Base-by-base conservation (phyloP, 2,888 invertebrate species). In the Drosophila dives region DNA sequence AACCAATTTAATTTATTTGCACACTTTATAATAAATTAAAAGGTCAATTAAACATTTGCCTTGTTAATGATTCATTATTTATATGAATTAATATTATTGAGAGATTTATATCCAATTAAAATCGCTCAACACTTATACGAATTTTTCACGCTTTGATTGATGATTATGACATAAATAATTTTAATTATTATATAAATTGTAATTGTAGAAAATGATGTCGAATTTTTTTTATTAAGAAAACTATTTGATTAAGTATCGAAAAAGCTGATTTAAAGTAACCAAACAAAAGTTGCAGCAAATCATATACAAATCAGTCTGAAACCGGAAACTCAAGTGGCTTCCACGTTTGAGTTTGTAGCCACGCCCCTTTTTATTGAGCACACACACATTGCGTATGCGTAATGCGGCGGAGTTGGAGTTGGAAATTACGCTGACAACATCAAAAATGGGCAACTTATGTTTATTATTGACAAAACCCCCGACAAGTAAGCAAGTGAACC, bases 391-490 rank as follows among this genome's bases (percentile, higher is more conserved):
- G 81, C 73, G 73, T 81, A 86, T 85, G 80, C 75, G 78, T 77
- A 64, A 72, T 78, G 63, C 72, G 83, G 71, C 61, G 64, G 40
- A 74, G 63, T 68, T 65, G 65, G 50, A 70, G 29, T 29, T 68
- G 72, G 61, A 65, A 83, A 77, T 76, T 59, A 54, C 65, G 82
- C 79, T 83, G 85, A 85, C 88, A 87, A 84, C 84, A 76, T 73
- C 73, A 78, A 74, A 79, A 78, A 80, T 83, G 69, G 77, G 72
- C 74, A 88, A 86, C 86, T 88, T 86, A 84, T 86, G 88, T 86
- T 87, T 84, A 84, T 84, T 86, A 86, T 86, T 88, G 87, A 86
- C 86, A 86, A 72, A 64, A 61, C 61, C 51, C 42, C 60, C 38
- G 60, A 54, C 62, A 68, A 75, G 62, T 63, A 60, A 73, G 60